These are phyloP conservation scores for Gambusia holbrooki DNA, from an alignment of 2,113 vertebrate species.

Conservation along the genomic window DNA sequence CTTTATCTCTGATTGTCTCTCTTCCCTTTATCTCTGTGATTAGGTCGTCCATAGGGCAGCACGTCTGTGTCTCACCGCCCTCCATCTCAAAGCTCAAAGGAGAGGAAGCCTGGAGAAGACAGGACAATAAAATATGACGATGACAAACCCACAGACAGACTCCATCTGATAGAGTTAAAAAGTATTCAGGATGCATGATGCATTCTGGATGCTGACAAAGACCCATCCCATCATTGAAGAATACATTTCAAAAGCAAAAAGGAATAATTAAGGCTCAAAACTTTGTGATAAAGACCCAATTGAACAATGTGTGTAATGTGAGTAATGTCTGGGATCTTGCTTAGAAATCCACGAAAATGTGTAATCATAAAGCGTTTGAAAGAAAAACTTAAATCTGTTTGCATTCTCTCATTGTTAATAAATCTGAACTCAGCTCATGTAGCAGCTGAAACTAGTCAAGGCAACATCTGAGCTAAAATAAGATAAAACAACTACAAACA, in stretches of 20 bases:
- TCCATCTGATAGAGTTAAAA: constrained; percentile 51
- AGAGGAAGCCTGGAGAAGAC: constrained; percentile 56
- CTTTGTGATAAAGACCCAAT: background rate
- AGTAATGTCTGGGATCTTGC: too few relatives aligned
- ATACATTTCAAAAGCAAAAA: background rate
- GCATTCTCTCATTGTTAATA: too few relatives aligned
- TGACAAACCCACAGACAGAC: constrained; percentile 54
- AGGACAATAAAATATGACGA: constrained; percentile 31
- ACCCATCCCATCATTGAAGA: constrained; percentile 1
- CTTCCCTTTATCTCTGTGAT: constrained; percentile 61
- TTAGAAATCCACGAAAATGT: too few relatives aligned
- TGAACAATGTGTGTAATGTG: too few relatives aligned
- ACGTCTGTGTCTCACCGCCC: constrained; percentile 47
- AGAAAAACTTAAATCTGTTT: too few relatives aligned
- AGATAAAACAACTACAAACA: too few relatives aligned
- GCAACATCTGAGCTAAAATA: too few relatives aligned
- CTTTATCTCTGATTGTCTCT: constrained; percentile 68
- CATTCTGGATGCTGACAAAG: constrained; percentile 23
- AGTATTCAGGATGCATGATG: constrained; percentile 11
- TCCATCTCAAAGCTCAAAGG: constrained; percentile 72
- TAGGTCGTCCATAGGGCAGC: constrained; percentile 47
- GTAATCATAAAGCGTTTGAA: too few relatives aligned
- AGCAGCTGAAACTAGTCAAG: too few relatives aligned
- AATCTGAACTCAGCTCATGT: too few relatives aligned
- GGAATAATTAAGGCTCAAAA: background rate